Conservation (phyloP, 1,140 invertebrate species). For the Nasonia vitripennis region DNA sequence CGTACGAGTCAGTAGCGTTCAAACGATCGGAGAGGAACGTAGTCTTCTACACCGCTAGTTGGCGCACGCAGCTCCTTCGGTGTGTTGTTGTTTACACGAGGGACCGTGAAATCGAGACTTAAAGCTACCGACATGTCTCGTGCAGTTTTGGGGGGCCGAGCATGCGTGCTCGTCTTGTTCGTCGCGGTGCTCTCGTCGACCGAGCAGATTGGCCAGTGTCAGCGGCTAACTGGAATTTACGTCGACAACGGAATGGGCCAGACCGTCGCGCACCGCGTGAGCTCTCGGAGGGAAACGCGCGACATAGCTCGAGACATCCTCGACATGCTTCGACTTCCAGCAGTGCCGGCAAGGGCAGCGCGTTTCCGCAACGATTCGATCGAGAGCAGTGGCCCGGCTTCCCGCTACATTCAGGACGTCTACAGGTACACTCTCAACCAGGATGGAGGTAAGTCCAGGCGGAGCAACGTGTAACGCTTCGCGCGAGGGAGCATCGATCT, state of each 20-base stretch:
- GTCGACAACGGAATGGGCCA: slow-evolving; percentile 89
- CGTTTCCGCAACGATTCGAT: slow-evolving; percentile 65
- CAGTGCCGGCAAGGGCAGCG: slow-evolving; percentile 76
- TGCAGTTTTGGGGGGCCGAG: not conserved
- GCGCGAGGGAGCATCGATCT: not conserved
- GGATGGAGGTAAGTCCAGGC: slow-evolving; percentile 67
- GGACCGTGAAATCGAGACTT: not conserved
- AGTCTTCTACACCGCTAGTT: no score
- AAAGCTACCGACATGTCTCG: not conserved
- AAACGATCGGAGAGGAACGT: no score
- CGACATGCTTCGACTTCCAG: slow-evolving; percentile 86
- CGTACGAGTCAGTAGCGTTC: no score
- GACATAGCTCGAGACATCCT: slow-evolving; percentile 89
- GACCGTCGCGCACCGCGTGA: slow-evolving; percentile 82
- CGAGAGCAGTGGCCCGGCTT: slow-evolving; percentile 81
- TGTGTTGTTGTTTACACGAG: no score
- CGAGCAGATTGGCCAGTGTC: not conserved
- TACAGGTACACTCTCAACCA: slow-evolving; percentile 83
- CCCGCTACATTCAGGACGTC: slow-evolving; percentile 88
- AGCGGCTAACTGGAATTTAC: slow-evolving; percentile 77
- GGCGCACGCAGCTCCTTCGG: no score
- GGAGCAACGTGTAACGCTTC: not conserved
- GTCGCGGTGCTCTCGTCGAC: not conserved
- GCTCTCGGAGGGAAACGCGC: slow-evolving; percentile 82
- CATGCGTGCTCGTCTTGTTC: not conserved